Conservation (phyloP, 37 sponge, comb jelly and placozoan species). For the Halichondria panicea region DNA sequence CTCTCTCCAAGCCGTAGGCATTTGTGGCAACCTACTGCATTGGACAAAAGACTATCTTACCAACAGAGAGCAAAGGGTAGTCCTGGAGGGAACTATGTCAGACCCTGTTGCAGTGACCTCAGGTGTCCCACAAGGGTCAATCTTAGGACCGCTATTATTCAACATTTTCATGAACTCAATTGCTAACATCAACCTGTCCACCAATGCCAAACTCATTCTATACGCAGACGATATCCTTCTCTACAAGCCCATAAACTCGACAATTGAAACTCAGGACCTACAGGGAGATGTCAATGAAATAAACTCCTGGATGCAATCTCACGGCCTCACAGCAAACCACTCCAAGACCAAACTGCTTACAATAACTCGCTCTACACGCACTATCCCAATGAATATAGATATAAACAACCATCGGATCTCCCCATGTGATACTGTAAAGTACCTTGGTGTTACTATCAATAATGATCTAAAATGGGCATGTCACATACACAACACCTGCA, state of each 20-base stretch:
- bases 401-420: neutral
- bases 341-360: slow-evolving; percentile 5
- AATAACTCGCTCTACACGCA: neutral
- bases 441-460: slow-evolving; percentile 26
- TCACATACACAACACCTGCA: slow-evolving; percentile 5
- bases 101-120: neutral
- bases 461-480: slow-evolving; percentile 16
- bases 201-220: neutral
- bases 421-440: neutral
- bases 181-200: neutral
- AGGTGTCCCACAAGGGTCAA: slow-evolving; percentile 13
- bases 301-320: neutral
- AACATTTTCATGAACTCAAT: slow-evolving; percentile 16
- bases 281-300: slow-evolving; percentile 14
- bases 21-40: slow-evolving; percentile 13
- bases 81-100: slow-evolving; percentile 13
- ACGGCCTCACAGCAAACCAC: slow-evolving; percentile 13
- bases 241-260: slow-evolving; percentile 7
- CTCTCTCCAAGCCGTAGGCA: neutral
- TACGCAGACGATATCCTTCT: slow-evolving; percentile 38
- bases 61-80: slow-evolving; percentile 18
- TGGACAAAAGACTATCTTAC: slow-evolving; percentile 13
- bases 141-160: slow-evolving; percentile 20
- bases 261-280: neutral
- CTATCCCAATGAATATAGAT: neutral